phyloP scores from a whole-genome alignment of 2,888 invertebrate species.

The Melanotus villosus region DNA sequence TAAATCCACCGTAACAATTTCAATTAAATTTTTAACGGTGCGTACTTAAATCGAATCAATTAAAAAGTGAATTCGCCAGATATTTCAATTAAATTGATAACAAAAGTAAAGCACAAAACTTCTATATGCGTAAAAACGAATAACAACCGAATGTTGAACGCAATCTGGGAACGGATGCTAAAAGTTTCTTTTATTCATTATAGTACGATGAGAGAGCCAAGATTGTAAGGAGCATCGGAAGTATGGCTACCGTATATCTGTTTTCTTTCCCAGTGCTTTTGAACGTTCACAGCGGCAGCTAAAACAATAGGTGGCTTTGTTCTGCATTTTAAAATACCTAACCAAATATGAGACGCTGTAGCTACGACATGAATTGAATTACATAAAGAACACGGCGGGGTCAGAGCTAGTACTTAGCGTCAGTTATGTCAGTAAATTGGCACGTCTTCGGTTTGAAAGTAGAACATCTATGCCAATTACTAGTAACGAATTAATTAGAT shows the following conservation, averaged over 20 bases:
- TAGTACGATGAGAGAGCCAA: slow-evolving; percentile 26
- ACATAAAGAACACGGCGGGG: neutral
- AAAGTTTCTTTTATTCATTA: slow-evolving; percentile 19
- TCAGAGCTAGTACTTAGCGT: neutral
- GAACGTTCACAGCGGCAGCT: slow-evolving; percentile 28
- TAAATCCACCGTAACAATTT: neutral
- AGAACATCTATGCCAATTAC: neutral
- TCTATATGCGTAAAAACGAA: too few relatives aligned
- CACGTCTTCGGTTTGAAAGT: neutral
- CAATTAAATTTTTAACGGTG: neutral
- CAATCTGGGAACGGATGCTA: slow-evolving; percentile 34
- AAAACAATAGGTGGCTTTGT: slow-evolving; percentile 34
- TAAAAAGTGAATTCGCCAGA: too few relatives aligned
- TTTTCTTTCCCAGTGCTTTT: slow-evolving; percentile 31
- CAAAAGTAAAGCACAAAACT: too few relatives aligned
- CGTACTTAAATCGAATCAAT: neutral
- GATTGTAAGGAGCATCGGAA: slow-evolving; percentile 32
- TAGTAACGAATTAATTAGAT: too few relatives aligned
- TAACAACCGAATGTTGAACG: neutral
- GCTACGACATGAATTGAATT: slow-evolving; percentile 24
- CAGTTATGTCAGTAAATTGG: neutral
- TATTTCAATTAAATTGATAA: too few relatives aligned
- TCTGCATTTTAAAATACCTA: slow-evolving; percentile 28
- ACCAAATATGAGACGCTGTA: slow-evolving; percentile 11
- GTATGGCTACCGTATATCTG: slow-evolving; percentile 29